Conservation (phyloP, 2,113 vertebrate species). For the Pipra filicauda region DNA sequence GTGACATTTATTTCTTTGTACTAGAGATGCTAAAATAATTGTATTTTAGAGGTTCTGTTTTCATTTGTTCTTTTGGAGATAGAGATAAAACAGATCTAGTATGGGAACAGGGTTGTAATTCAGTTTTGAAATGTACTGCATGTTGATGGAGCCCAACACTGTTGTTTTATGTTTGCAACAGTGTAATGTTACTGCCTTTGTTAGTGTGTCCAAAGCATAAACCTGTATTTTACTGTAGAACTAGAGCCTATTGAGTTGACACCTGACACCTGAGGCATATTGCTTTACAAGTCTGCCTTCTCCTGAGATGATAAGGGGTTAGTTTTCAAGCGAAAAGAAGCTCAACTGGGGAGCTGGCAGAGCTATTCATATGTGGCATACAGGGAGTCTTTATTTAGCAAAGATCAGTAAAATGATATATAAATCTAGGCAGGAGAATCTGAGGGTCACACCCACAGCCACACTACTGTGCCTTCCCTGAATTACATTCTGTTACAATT, state of each 20-base stretch:
- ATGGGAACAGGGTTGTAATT: background rate
- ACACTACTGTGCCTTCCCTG: background rate
- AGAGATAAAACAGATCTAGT: background rate
- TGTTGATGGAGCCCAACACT: background rate
- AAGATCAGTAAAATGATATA: background rate
- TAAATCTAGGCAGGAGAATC: background rate
- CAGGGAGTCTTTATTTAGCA: background rate
- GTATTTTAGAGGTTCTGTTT: background rate
- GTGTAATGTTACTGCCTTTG: background rate
- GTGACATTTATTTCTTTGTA: background rate
- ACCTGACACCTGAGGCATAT: background rate
- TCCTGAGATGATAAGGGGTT: background rate
- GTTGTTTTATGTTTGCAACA: background rate
- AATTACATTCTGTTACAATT: background rate
- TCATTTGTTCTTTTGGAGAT: background rate
- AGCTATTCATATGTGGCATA: background rate
- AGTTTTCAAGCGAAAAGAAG: rapidly evolving
- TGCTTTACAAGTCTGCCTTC: background rate
- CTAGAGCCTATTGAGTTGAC: background rate
- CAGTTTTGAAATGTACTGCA: background rate
- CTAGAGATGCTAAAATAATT: background rate
- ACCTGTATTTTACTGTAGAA: background rate
- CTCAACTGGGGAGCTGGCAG: background rate
- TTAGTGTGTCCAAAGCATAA: background rate
- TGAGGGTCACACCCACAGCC: rapidly evolving